Evolutionary conservation across 1,140 invertebrate genomes (phyloP).

Genomic region (Neodiprion fabricii): DNA sequence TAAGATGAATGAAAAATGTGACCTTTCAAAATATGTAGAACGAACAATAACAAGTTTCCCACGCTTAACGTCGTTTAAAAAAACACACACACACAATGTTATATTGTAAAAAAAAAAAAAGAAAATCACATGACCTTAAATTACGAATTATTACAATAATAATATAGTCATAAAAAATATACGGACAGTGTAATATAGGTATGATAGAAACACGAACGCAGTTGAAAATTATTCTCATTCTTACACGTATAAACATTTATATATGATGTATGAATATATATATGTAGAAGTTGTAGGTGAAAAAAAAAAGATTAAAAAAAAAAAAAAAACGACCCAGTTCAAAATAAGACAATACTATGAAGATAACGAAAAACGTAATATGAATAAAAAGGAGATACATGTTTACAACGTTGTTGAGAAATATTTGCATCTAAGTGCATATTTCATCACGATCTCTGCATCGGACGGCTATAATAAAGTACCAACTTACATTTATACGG

Average conservation of each 20-base stretch:
- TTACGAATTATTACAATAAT: background rate
- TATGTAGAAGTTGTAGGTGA: background rate
- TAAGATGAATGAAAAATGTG: too few relatives aligned
- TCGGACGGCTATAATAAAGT: too few relatives aligned
- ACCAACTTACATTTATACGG: background rate
- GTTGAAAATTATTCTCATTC: background rate
- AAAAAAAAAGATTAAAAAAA: background rate
- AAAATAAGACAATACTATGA: slow-evolving; percentile 18
- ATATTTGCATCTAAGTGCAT: too few relatives aligned
- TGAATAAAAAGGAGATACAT: background rate
- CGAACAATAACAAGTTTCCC: too few relatives aligned
- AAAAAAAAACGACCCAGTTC: background rate
- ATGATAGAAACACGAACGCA: background rate
- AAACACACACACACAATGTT: too few relatives aligned
- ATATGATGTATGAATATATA: background rate
- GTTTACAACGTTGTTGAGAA: too few relatives aligned
- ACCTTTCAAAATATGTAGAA: too few relatives aligned
- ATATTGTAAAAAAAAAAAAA: background rate
- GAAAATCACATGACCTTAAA: background rate
- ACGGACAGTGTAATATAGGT: background rate
- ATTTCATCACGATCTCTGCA: too few relatives aligned
- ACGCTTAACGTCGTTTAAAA: too few relatives aligned
- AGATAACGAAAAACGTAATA: background rate
- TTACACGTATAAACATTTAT: background rate
- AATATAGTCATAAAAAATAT: background rate